A percentile compares a stretch with the other conserved stretches of the same genome.
Conservation (phyloP, 1,140 invertebrate species). For the Tribolium madens region DNA sequence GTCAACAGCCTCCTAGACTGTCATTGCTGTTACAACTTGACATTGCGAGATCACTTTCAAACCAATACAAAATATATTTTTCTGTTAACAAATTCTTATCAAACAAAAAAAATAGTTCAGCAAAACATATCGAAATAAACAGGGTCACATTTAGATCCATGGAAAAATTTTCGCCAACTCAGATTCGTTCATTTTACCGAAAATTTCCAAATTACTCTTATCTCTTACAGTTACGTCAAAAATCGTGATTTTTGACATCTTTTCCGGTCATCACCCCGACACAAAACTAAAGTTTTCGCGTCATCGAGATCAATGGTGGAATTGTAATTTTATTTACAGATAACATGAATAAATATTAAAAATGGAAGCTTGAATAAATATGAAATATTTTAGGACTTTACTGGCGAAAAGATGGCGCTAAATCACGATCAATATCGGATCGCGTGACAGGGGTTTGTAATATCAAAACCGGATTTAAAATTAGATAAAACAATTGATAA, state of each 20-base stretch:
- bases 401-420: too few species aligned
- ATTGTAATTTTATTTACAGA: too few species aligned
- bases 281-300: not conserved
- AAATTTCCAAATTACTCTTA: not conserved
- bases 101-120: constrained; percentile 6
- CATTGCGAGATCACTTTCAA: not conserved
- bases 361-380: not conserved
- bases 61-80: not conserved
- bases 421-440: not conserved
- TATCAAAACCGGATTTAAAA: not conserved
- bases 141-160: not conserved
- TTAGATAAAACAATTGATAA: not conserved
- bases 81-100: not conserved
- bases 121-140: not conserved
- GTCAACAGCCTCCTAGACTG: too few species aligned
- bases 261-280: not conserved
- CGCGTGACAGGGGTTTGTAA: not conserved
- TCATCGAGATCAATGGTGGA: too few species aligned
- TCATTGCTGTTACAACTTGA: not conserved
- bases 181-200: not conserved
- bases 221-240: not conserved
- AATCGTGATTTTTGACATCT: not conserved
- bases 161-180: not conserved
- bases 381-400: too few species aligned
- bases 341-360: too few species aligned